Conservation (phyloP, 2,888 invertebrate species). For the Yponomeuta cagnagella region DNA sequence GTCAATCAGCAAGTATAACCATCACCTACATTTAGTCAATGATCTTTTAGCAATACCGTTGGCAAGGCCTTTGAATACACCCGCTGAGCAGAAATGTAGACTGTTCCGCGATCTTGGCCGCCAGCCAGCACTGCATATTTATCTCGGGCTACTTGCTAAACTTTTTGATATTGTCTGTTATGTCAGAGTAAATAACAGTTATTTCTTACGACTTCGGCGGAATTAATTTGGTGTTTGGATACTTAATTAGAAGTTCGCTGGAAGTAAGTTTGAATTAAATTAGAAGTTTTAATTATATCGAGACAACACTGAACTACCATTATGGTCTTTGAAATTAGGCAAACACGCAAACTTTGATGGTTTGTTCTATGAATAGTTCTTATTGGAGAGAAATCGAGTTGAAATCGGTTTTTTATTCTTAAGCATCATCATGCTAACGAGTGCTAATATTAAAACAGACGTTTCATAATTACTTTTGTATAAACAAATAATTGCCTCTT, state of each 20-base stretch:
- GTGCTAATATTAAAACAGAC: too few species aligned
- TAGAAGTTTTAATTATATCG: neutral
- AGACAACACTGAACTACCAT: neutral
- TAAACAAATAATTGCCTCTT: too few species aligned
- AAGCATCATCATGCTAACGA: too few species aligned
- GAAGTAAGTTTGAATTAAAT: neutral
- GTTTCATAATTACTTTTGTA: too few species aligned
- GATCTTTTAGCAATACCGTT: too few species aligned
- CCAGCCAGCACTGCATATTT: slow-evolving; percentile 1
- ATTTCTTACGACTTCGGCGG: neutral
- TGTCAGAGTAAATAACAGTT: slow-evolving; percentile 6
- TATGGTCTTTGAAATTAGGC: neutral
- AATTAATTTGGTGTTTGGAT: neutral
- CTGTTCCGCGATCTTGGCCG: neutral
- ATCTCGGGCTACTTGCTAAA: neutral
- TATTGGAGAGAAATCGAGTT: too few species aligned
- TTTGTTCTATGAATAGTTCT: too few species aligned
- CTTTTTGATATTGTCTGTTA: slow-evolving; percentile 9
- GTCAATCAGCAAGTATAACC: too few species aligned
- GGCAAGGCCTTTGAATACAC: too few species aligned
- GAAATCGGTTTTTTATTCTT: too few species aligned
- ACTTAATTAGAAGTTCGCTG: neutral
- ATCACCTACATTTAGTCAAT: too few species aligned
- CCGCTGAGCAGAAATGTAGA: neutral
- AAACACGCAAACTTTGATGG: too few species aligned